Evolutionary conservation across 2,888 invertebrate species (phyloP), one percentile per base, ranked within the genome.

Genomic region (Eugnorisma glareosa): DNA sequence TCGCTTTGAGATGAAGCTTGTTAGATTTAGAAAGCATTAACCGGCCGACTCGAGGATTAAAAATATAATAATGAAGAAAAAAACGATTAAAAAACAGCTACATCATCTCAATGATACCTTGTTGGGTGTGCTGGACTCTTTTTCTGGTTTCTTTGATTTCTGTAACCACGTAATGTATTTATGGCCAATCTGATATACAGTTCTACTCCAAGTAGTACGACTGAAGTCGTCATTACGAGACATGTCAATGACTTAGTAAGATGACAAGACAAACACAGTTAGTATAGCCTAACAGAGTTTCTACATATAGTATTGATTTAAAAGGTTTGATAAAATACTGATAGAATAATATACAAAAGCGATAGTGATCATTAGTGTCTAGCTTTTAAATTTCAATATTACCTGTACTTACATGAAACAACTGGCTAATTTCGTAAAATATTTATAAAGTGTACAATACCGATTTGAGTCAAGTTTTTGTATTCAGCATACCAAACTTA

Each of bases 81-180:
- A 86, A 87, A 81, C 81, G 75, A 87, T 85, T 82, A 83, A 82
- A 80, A 86, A 83, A 86, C 83, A 70, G 79, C 86, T 81, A 91
- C 91, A 88, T 91, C 92, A 91, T 93, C 92, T 93, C 92, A 92
- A 93, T 89, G 94, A 94, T 98, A 98, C 98, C 98, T 98, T 98
- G 91, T 97, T 95, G 90, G 98, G 97, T 93, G 97, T 97, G 93
- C 97, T 97, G 93, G 97, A 97, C 97, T 95, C 97, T 97, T 97
- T 98, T 95, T 98, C 98, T 93, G 97, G 97, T 97, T 98, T 98
- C 97, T 98, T 98, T 96, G 98, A 98, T 97, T 98, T 98, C 98
- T 98, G 97, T 91, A 98, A 98, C 92, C 90, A 94, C 89, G 90
- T 82, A 93, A 93, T 88, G 85, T 87, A 63, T 91, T 91, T 91